Percentiles rank a stretch among this genome's conserved stretches.
Conservation (phyloP, 2,113 vertebrate species). For the Arothron firmamentum region DNA sequence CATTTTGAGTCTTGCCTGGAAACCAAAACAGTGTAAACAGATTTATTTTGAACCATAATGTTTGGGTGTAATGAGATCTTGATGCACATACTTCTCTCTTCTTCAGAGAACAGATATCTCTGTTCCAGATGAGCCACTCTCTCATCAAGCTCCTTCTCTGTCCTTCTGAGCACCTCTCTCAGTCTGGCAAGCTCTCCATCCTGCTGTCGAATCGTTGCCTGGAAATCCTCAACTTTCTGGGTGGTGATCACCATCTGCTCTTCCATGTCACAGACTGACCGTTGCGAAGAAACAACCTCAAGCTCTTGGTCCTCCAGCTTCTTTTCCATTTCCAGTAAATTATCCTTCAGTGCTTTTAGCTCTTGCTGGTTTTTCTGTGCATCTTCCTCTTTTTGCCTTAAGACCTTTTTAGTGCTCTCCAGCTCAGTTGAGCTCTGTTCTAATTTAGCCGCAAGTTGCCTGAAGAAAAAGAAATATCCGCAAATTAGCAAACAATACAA, state of each 20-base stretch:
- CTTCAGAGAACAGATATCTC: constrained; percentile 76
- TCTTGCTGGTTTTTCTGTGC: constrained; percentile 35
- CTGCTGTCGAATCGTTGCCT: constrained; percentile 63
- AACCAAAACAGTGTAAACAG: background rate
- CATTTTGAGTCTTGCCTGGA: constrained; percentile 69
- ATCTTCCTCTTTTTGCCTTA: constrained; percentile 77
- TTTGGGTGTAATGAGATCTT: background rate
- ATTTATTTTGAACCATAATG: background rate
- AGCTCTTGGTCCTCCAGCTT: constrained; percentile 46
- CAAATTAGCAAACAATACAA: background rate
- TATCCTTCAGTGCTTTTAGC: constrained; percentile 46
- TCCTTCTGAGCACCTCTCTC: constrained; percentile 74
- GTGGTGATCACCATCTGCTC: constrained; percentile 72
- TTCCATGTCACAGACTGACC: constrained; percentile 58
- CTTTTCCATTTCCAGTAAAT: constrained; percentile 47
- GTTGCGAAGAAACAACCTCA: constrained; percentile 44
- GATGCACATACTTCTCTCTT: constrained; percentile 80
- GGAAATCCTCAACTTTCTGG: constrained; percentile 70
- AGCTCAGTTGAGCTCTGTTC: constrained; percentile 73
- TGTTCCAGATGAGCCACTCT: constrained; percentile 77
- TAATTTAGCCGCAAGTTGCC: constrained; percentile 71
- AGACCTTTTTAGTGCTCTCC: constrained; percentile 54
- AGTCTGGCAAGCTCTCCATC: constrained; percentile 74
- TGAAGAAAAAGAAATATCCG: constrained; percentile 49
- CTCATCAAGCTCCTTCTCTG: constrained; percentile 75